These are phyloP conservation scores for Anseranas semipalmata DNA, from an alignment of 2,113 vertebrate species.

Conservation along the genomic window DNA sequence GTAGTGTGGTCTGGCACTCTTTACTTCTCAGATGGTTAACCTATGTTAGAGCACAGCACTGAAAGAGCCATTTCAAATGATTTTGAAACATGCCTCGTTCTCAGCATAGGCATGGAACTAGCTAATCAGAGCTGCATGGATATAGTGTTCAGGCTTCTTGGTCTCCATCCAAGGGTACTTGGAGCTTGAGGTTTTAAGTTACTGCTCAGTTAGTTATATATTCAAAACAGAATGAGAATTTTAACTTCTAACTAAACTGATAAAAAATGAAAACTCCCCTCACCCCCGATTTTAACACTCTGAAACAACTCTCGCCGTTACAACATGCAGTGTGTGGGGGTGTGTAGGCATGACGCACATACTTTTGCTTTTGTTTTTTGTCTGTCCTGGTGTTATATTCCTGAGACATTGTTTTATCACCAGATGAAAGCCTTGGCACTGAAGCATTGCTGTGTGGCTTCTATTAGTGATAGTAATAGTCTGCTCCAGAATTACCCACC, in stretches of 20 bases:
- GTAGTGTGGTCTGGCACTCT: not conserved
- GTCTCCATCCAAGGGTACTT: conserved; percentile 32
- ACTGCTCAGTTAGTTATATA: not conserved
- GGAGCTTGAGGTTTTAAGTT: conserved; percentile 28
- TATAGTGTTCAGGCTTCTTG: conserved; percentile 20
- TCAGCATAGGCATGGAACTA: not conserved
- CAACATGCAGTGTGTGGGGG: not conserved
- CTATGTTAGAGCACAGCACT: not conserved
- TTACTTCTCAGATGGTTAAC: conserved; percentile 7
- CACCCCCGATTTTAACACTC: not conserved
- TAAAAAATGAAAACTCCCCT: not conserved
- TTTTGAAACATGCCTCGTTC: conserved; percentile 10
- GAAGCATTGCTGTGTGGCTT: conserved; percentile 57
- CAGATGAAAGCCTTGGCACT: conserved; percentile 50
- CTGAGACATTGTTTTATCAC: conserved; percentile 15
- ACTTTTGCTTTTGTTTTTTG: conserved; percentile 16
- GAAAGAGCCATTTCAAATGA: conserved; percentile 11
- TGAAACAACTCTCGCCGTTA: not conserved
- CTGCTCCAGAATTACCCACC: conserved; percentile 55
- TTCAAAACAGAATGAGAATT: not conserved
- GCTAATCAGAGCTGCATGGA: conserved; percentile 20
- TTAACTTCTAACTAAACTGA: conserved; percentile 4
- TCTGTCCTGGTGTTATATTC: conserved; percentile 26
- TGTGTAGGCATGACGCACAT: not conserved
- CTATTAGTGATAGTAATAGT: conserved; percentile 47